Evolutionary conservation across 2,888 invertebrate species (phyloP), one percentile per base, ranked within the genome.

Genomic region (Troides helena): DNA sequence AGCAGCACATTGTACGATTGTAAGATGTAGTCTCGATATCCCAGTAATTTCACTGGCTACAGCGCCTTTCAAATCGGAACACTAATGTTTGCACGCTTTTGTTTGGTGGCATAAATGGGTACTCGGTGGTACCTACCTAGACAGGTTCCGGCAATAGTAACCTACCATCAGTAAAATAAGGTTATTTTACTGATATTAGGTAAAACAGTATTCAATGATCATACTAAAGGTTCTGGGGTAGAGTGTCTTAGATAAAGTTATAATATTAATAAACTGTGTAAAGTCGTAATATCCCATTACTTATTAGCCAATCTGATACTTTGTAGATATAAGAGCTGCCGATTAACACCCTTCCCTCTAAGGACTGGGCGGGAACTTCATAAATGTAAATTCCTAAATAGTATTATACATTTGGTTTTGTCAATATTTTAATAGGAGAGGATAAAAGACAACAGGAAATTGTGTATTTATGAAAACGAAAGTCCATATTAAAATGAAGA

Each of bases 321-420:
- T 66, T 62, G 65, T 62, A 71, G 68, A 73, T 72, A 73, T 58
- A 77, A 77, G 53, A 53, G 80, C 84, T 87, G 85, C 85, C 84
- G 85, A 85, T 85, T 81, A 84, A 84, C 85, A 84, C 83, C 86
- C 85, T 86, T 82, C 78, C 77, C 72, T 79, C 77, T 85, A 86
- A 84, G 86, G 85, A 87, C 85, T 84, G 82, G 77, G 82, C 82
- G 81, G 78, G 74, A 71, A 17, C 63, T n/a, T 69, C 68, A 25
- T 71, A 72, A 46, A 46, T 14, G 18, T 53, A 53, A 53, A 53
- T 58, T 23, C 57, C 70, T 69, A 73, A n/a, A 60, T 70, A 43
- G 18, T 72, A 14, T 58, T 72, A 8, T 71, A 70, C 59, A 25
- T 43, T 77, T 23, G 78, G 77, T 67, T 72, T 75, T 50, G 39